Evolutionary conservation across 2,113 vertebrate species (phyloP), one percentile per base, ranked within the genome.

Genomic region (Aegithalos caudatus): DNA sequence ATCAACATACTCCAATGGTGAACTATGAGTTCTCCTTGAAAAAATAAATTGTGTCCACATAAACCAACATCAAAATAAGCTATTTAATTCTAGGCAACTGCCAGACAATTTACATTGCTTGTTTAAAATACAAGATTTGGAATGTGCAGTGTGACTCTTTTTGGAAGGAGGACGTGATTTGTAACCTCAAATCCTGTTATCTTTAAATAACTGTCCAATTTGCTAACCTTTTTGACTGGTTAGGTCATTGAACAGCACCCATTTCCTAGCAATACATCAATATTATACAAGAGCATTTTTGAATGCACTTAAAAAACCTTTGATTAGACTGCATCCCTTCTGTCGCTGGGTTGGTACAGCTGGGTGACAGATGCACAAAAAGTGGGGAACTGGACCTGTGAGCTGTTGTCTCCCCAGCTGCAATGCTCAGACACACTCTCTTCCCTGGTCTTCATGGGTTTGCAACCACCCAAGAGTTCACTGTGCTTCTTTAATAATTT

Each of bases 381-480:
- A 56, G 4, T 0, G 35, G 35, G 21, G 28, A 69, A 11, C 33
- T 15, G 47, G 62, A 47, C 28, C n/a, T 12, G 3, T 8, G n/a
- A 54, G 37, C 53, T 1, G 0, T 13, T 0, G 0, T 38, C n/a
- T 29, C 15, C 25, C 8, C 38, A 19, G 2, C 37, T 27, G 33
- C 0, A 4, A 15, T 2, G 11, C n/a, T 66, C 60, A 16, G 58
- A 47, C 19, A 13, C 16, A 17, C 3, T 7, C 16, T 38, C 13
- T 37, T 50, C 37, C 31, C 38, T 35, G 38, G 10, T 44, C 69
- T 70, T 12, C 29, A 12, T 10, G 9, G 27, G 9, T 54, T 37
- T 23, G 2, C 19, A 28, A 11, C 14, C 31, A n/a, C 31, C 22
- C 1, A 21, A 12, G 29, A 10, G 14, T 8, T 19, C 28, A 25